These are phyloP conservation scores for Porphyrio hochstetteri DNA, from an alignment of 2,113 vertebrate genomes.

Conservation along the genomic window DNA sequence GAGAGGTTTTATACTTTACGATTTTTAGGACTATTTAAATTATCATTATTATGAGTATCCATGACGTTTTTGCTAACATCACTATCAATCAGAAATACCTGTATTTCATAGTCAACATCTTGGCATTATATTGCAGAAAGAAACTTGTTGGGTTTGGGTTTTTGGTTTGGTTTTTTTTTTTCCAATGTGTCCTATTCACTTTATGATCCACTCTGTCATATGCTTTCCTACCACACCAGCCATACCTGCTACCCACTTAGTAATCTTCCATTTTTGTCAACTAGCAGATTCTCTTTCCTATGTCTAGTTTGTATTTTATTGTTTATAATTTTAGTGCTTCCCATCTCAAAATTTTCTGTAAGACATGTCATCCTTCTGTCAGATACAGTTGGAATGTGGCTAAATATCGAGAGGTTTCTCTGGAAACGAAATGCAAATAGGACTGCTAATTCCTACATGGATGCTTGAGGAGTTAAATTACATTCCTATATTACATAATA, in stretches of 20 bases:
- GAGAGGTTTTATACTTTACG: slow-evolving; percentile 44
- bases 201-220: not conserved
- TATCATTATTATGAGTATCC: not conserved
- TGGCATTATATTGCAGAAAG: not conserved
- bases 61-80: not conserved
- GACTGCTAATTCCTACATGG: not conserved
- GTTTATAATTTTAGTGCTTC: not conserved
- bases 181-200: not conserved
- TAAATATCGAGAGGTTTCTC: not conserved
- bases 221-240: not conserved
- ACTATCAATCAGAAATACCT: not conserved
- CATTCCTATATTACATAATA: not conserved
- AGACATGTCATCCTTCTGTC: not conserved
- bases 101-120: not conserved
- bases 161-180: not conserved
- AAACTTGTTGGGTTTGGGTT: too few species aligned
- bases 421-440: not conserved
- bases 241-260: not conserved
- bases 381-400: not conserved
- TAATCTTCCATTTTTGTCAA: not conserved
- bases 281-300: not conserved
- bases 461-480: not conserved
- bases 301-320: not conserved
- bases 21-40: slow-evolving; percentile 48
- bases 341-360: not conserved